phyloP scores from a whole-genome alignment of 2,888 invertebrate genomes.

The Mythimna ferrago region DNA sequence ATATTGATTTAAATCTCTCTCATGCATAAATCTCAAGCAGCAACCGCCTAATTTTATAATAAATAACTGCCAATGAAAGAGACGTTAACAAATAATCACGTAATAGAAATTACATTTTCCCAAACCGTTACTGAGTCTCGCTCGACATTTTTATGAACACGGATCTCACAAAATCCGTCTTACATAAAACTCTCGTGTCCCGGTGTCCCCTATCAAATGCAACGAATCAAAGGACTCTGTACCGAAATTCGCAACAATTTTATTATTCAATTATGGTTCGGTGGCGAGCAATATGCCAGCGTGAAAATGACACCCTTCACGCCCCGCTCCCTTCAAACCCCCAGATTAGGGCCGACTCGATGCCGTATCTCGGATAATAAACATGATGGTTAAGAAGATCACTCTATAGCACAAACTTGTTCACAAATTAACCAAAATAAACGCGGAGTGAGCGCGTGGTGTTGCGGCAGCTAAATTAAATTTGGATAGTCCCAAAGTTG shows the following conservation, averaged over 20 bases:
- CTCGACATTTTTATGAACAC: conserved; percentile 57
- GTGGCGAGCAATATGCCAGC: conserved; percentile 80
- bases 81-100: conserved; percentile 50
- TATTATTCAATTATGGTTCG: conserved; percentile 84
- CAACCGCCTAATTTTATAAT: conserved; percentile 23
- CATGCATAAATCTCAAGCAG: conserved; percentile 22
- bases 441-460: conserved; percentile 58
- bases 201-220: conserved; percentile 67
- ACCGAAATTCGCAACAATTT: conserved; percentile 81
- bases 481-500: conserved; percentile 77
- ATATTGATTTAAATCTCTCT: conserved; percentile 19
- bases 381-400: conserved; percentile 79
- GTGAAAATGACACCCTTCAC: conserved; percentile 82
- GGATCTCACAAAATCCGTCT: conserved; percentile 53
- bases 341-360: conserved; percentile 72
- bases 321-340: conserved; percentile 66
- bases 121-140: conserved; percentile 50
- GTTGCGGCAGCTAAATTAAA: conserved; percentile 78
- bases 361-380: conserved; percentile 78
- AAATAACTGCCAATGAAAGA: conserved; percentile 26
- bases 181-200: conserved; percentile 61
- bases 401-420: conserved; percentile 77
- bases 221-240: conserved; percentile 75
- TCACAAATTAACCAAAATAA: conserved; percentile 80
- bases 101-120: conserved; percentile 60